Evolutionary conservation across 2,888 invertebrate genomes (phyloP), one percentile per base, ranked within the genome.

Genomic region (Romanomermis culicivorax): DNA sequence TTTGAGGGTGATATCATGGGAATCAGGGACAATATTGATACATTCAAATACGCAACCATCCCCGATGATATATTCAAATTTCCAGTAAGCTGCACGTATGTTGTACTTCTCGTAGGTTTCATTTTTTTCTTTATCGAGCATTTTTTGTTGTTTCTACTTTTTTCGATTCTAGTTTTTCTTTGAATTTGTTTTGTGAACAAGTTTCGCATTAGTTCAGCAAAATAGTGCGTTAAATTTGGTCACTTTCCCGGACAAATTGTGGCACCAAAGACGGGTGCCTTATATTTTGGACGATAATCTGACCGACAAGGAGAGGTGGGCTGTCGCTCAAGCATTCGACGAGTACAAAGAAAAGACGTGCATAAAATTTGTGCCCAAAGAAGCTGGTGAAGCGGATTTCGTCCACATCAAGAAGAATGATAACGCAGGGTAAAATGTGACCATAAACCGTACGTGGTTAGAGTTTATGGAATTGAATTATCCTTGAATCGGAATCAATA

Each of bases 321-420:
- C 72, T 23, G 78, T 80, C 61, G 68, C 76, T 29, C 71, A 69
- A 47, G 79, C 77, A 0, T 73, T 80, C 55, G 70, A 75, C 49
- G 78, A 78, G 60, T 77, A 78, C 60, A 76, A 78, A 58, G 71
- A 75, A 1, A 76, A 74, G 60, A 77, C 78, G 1, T 81, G 81
- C 65, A 71, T 81, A 52, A 72, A 75, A 55, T 80, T 81, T 63
- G 74, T 77, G 1, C 77, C 78, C 57, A 70, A 75, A 51, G 70
- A 74, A 58, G 71, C 71, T 1, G 77, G 79, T 61, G 65, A 68
- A 11, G 60, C 60, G 51, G 75, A 78, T 64, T 80, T 77, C 67
- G 70, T 81, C 17, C 70, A 72, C 23, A 72, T 80, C 57, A 74
- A 76, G 63, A 65, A 69, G 30, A 71, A 71, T 45, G 70, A 76